These are phyloP conservation scores for Sphecodes monilicornis DNA, from an alignment of 2,888 invertebrate species.

Conservation along the genomic window DNA sequence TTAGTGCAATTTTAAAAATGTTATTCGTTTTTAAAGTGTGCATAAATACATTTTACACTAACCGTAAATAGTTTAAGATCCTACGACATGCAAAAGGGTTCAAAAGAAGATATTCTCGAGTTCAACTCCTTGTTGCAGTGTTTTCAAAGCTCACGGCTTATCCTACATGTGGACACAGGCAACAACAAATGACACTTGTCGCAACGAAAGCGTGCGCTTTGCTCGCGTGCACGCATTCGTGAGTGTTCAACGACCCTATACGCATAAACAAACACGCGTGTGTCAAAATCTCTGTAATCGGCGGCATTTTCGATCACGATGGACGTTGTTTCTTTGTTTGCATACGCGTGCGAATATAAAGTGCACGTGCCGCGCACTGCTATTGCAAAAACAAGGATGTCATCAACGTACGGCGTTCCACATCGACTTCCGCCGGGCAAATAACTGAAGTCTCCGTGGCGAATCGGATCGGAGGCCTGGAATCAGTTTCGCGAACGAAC, in stretches of 20 bases:
- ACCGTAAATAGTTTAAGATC: too few relatives aligned
- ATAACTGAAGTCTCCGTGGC: constrained; percentile 43
- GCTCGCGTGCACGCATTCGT: not conserved
- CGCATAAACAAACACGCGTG: constrained; percentile 35
- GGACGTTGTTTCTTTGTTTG: constrained; percentile 22
- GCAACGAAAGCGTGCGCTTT: constrained; percentile 8
- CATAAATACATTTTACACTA: too few relatives aligned
- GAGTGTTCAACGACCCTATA: constrained; percentile 27
- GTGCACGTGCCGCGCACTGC: constrained; percentile 9
- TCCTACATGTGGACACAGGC: not conserved
- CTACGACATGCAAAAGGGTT: too few relatives aligned
- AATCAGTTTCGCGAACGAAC: constrained; percentile 22
- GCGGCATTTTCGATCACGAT: not conserved
- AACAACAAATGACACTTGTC: constrained; percentile 16
- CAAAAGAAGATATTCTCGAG: not conserved
- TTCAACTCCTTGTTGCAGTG: not conserved
- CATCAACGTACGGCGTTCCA: constrained; percentile 27
- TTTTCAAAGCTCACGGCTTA: not conserved
- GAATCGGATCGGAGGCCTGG: constrained; percentile 20
- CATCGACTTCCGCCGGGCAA: constrained; percentile 23
- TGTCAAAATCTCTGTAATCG: constrained; percentile 49
- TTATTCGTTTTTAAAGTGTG: too few relatives aligned
- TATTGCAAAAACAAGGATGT: constrained; percentile 35
- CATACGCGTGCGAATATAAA: constrained; percentile 30
- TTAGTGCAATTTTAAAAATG: too few relatives aligned